phyloP scores from a whole-genome alignment of 2,888 invertebrate species.

The Caenorhabditis angaria region DNA sequence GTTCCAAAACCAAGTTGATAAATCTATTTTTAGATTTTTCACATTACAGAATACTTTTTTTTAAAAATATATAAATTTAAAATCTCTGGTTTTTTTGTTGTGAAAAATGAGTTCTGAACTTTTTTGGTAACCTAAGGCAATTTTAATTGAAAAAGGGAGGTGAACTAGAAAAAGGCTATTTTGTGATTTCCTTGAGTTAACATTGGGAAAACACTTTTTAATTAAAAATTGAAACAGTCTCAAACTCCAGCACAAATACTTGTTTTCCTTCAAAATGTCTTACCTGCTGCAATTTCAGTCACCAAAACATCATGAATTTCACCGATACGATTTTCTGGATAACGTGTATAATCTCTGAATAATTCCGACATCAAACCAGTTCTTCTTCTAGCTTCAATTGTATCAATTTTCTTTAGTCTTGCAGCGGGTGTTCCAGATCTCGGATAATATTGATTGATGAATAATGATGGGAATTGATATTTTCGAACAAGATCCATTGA shows the following conservation, averaged over 20 bases:
- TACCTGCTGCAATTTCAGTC: slow-evolving; percentile 85
- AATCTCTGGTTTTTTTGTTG: no score
- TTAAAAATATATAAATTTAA: no score
- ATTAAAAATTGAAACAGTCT: background rate
- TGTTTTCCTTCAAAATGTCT: background rate
- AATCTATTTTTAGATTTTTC: no score
- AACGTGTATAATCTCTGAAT: slow-evolving; percentile 80
- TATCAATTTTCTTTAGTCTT: slow-evolving; percentile 79
- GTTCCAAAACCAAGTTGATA: no score
- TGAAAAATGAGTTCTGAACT: background rate
- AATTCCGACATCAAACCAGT: slow-evolving; percentile 88
- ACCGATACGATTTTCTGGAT: slow-evolving; percentile 77
- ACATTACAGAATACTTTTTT: no score
- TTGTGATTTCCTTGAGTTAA: no score
- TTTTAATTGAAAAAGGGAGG: slow-evolving; percentile 1
- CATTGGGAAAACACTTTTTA: no score
- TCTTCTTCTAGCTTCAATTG: slow-evolving; percentile 82
- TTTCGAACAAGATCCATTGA: slow-evolving; percentile 82
- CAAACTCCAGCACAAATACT: background rate
- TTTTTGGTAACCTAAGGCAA: background rate
- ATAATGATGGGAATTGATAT: slow-evolving; percentile 87
- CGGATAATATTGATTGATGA: slow-evolving; percentile 97
- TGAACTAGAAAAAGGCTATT: no score
- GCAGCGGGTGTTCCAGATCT: slow-evolving; percentile 96
- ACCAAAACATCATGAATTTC: slow-evolving; percentile 80